Evolutionary conservation across 1,140 invertebrate genomes (phyloP).

Genomic region (Drosophila orosa): DNA sequence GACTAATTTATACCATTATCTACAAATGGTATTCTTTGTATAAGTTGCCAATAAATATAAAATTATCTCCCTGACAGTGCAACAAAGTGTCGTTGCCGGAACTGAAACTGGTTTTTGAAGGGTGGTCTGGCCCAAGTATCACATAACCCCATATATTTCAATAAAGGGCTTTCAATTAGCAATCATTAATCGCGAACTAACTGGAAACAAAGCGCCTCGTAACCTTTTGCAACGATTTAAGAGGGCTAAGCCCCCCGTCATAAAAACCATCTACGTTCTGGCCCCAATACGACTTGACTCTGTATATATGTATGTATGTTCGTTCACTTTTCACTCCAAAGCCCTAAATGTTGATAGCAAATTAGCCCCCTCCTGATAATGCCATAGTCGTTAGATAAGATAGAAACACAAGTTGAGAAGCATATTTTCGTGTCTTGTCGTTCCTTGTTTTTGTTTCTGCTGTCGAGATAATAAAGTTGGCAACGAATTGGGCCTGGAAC

Average conservation of each 20-base stretch:
- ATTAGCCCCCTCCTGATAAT: constrained; percentile 18
- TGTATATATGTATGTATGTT: constrained; percentile 3
- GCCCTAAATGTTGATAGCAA: constrained; percentile 35
- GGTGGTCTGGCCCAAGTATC: background rate
- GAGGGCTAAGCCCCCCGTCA: constrained; percentile 7
- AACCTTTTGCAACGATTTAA: constrained; percentile 22
- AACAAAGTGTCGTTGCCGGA: constrained; percentile 1
- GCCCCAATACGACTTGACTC: constrained; percentile 25
- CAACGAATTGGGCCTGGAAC: constrained; percentile 30
- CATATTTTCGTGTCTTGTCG: constrained; percentile 23
- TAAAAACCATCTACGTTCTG: constrained; percentile 36
- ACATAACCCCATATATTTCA: background rate
- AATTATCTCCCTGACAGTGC: constrained; percentile 5
- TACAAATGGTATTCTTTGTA: background rate
- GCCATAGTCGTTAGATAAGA: constrained; percentile 26
- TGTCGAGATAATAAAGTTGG: constrained; percentile 60
- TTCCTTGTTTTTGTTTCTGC: constrained; percentile 26
- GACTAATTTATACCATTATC: constrained; percentile 8
- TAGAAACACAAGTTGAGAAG: constrained; percentile 26
- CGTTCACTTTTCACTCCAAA: constrained; percentile 8
- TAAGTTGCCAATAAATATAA: background rate
- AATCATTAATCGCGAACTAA: constrained; percentile 15
- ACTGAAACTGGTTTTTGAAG: constrained; percentile 6
- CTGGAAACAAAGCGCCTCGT: constrained; percentile 4
- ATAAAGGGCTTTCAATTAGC: constrained; percentile 22